A percentile compares a stretch with the other conserved stretches of the same genome.
phyloP scores from a whole-genome alignment of 2,888 invertebrate genomes.

The Torymus aiolomorphi region DNA sequence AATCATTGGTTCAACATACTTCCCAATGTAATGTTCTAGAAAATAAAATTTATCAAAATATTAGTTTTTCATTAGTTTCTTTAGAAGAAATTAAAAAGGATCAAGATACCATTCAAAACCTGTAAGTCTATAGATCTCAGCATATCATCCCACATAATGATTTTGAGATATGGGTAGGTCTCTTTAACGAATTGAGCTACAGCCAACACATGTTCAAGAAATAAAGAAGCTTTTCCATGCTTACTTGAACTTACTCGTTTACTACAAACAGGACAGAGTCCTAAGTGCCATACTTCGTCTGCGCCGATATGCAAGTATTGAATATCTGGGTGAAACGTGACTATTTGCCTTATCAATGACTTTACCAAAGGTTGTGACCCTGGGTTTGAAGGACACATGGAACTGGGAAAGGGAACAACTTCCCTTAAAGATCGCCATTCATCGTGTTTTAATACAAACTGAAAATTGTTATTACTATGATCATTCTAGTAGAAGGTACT shows the following conservation, averaged over 20 bases:
- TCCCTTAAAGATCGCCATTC: constrained; percentile 83
- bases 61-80: constrained; percentile 35
- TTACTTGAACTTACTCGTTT: constrained; percentile 76
- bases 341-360: constrained; percentile 84
- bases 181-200: constrained; percentile 80
- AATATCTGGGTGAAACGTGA: constrained; percentile 81
- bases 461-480: constrained; percentile 52
- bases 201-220: constrained; percentile 82
- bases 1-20: constrained; percentile 82
- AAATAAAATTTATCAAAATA: constrained; percentile 58
- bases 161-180: constrained; percentile 79
- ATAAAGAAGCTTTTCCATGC: constrained; percentile 79
- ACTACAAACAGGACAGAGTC: constrained; percentile 79
- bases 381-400: constrained; percentile 84
- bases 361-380: constrained; percentile 80
- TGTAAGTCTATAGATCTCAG: constrained; percentile 79
- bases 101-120: constrained; percentile 78
- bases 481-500: too few relatives aligned
- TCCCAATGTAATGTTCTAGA: constrained; percentile 80
- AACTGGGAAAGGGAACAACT: constrained; percentile 81
- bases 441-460: constrained; percentile 86
- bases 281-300: constrained; percentile 89
- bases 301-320: constrained; percentile 88
- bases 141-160: constrained; percentile 95
- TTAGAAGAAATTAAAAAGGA: constrained; percentile 14